Base-by-base conservation (phyloP, 2,113 vertebrate species). In the Phylloscopus whistleri region DNA sequence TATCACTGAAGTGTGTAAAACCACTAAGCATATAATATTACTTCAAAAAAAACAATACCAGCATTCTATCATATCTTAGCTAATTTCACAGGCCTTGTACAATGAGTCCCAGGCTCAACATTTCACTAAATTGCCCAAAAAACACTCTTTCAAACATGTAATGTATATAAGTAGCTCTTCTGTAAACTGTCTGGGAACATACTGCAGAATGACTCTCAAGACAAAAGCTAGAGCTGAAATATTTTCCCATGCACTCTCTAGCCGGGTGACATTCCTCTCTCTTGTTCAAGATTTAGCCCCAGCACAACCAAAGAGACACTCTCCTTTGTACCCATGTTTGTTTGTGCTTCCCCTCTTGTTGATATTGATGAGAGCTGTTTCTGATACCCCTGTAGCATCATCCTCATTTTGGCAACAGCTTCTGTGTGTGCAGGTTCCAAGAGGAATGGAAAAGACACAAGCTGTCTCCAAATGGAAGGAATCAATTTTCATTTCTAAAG, bases 221-320 rank as follows among this genome's bases (percentile, higher is more conserved):
- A 84, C 44, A 66, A 73, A 89, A 80, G 66, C 44, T 31, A 64
- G 46, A 60, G 56, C 55, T 89, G 56, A 94, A 94, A 39, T 89
- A 95, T 86, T 95, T 97, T 98, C 84, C 95, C 92, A 95, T 92
- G 93, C 89, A 94, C 64, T 69, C 90, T 94, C 81, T 59, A 58
- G 30, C 39, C 0, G 20, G 83, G 41, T 96, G 90, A 91, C 77
- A 74, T 96, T 97, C 95, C 76, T 92, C 43, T 92, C 55, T 89
- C 82, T 84, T 30, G 1, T 74, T 95, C 56, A 89, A 80, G 64
- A 91, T 78, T 85, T 96, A 75, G 37, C 92, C 89, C 67, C 41
- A 80, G 59, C 59, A 73, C 5, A 46, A 95, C 79, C 16, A 3
- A 79, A 64, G 3, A 37, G 81, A 87, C 12, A 1, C 70, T 74